Base-by-base conservation (phyloP, 2,888 invertebrate genomes). In the Tetragnatha montana region DNA sequence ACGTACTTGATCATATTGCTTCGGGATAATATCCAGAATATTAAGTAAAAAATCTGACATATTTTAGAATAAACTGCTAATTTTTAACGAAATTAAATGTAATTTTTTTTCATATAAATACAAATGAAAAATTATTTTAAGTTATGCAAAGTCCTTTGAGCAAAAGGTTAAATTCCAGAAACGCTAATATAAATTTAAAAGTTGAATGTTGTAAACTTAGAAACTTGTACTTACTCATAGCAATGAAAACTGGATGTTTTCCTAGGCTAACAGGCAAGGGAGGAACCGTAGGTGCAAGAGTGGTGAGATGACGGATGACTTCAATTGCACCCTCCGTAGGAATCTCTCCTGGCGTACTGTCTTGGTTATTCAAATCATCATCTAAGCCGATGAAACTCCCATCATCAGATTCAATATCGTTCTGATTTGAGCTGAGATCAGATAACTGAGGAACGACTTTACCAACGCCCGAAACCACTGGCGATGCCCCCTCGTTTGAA, bases 231-330 rank as follows among this genome's bases (percentile, higher is more conserved):
- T 88, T 88, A 83, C 88, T 78, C 49, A 79, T 50, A 7, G 88
- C 49, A 6, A 83, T 51, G 35, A 88, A 88, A 12, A 83, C 22
- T 2, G 88, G 88, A 47, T 88, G 83, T 22, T 88, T 88, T 74
- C 82, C 83, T 8, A 88, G 83, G 49, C 88, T 83, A 12, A 88
- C 83, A 10, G 88, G 50, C 10, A 71, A 69, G 1, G 78, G 50
- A 19, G 74, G 70, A 14, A 75, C 10, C 6, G 68, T 75, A 22
- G 76, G 79, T 21, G 86, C 71, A 17, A 81, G 74, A 6, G 89
- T 89, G n/a, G 89, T 89, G n/a, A 89, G 86, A 71, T 89, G 89
- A 6, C 82, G 76, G 22, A 89, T 82, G 50, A 89, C 74, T 69
- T 86, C 86, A 0, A 49, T 21, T 12, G n/a, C 35, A 17, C 80